Evolutionary conservation across 2,113 vertebrate genomes (phyloP), one percentile per base, ranked within the genome.

Genomic region (Acanthisitta chloris): DNA sequence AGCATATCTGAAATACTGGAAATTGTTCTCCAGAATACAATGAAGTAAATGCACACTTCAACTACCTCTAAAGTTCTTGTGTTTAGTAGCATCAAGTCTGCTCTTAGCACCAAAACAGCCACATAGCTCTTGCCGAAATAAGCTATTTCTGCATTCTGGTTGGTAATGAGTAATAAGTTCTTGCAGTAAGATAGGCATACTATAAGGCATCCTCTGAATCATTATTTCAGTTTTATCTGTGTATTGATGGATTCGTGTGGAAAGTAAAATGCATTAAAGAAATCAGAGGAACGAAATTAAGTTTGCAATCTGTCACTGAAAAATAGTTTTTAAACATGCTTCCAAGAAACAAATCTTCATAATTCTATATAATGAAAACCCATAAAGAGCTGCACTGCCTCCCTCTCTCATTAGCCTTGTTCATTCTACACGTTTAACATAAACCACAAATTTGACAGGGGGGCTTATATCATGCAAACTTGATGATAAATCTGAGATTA

Each of bases 341-440:
- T 92, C 86, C 76, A 96, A 71, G 46, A 83, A 88, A 93, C 31
- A 79, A 61, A 78, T 90, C 55, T 83, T 92, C n/a, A 19, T 74
- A 88, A 83, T 51, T 81, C 43, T 67, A 26, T 67, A 26, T 78
- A 90, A 91, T 45, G 72, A 93, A 69, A 96, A 58, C 14, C 13
- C 51, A 76, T 51, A 91, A 77, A 80, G 45, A 88, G 55, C 25
- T 71, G 79, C 1, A 8, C 9, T 86, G 66, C 34, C 21, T 49
- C 33, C 52, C 20, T 81, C 65, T 78, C 43, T 73, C 67, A 25
- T 43, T 54, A 81, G 18, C 49, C 54, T 86, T 9, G 0, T 71
- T 90, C 81, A 36, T 45, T 86, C 38, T 61, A 81, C 69, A 90
- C 21, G 19, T 67, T 94, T 61, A 86, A 81, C 38, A 83, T 14